phyloP scores from a whole-genome alignment of 2,888 invertebrate species.

The Drosophila imparisetae region DNA sequence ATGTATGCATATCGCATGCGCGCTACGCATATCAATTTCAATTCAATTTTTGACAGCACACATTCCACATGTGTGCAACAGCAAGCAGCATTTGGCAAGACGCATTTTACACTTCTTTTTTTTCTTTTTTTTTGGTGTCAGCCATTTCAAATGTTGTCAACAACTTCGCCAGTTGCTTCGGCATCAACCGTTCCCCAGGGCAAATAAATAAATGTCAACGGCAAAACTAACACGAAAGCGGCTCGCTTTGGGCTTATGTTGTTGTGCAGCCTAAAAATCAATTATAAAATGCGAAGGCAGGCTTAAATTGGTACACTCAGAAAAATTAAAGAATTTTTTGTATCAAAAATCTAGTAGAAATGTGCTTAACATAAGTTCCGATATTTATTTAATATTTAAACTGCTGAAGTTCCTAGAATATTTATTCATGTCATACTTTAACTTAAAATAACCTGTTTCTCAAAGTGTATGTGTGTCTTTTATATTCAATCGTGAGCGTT shows the following conservation, averaged over 20 bases:
- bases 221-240: conserved; percentile 51
- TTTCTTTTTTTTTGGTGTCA: conserved; percentile 54
- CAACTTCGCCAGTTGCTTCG: conserved; percentile 30
- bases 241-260: conserved; percentile 24
- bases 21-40: conserved; percentile 75
- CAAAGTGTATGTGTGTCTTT: conserved; percentile 3
- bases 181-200: conserved; percentile 68
- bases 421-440: background rate
- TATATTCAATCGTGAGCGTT: conserved; percentile 32
- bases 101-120: conserved; percentile 38
- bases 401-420: background rate
- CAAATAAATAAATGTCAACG: conserved; percentile 77
- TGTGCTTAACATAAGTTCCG: background rate
- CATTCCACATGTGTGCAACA: conserved; percentile 41
- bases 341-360: background rate
- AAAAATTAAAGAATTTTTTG: background rate
- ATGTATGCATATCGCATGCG: conserved; percentile 48
- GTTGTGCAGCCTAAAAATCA: conserved; percentile 66
- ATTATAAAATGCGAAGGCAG: conserved; percentile 69
- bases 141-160: conserved; percentile 70
- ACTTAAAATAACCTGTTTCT: background rate
- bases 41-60: conserved; percentile 72
- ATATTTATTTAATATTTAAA: background rate
- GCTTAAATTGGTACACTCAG: conserved; percentile 19
- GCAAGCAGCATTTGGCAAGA: conserved; percentile 42